Evolutionary conservation across 2,113 vertebrate genomes (phyloP).

Genomic region (Aphelocoma coerulescens): DNA sequence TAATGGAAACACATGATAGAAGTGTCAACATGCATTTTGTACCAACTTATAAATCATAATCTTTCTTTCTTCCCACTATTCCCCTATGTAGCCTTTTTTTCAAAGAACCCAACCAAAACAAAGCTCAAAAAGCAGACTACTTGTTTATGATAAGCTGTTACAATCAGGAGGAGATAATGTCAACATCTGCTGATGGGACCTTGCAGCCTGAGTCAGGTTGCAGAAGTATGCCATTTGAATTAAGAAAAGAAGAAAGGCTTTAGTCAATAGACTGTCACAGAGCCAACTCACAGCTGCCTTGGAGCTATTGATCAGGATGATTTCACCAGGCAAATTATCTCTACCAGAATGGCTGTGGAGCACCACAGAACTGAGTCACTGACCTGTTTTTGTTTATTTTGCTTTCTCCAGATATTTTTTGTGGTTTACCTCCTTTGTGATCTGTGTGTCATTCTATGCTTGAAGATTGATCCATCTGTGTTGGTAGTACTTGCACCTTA

Average conservation of each 20-base stretch:
- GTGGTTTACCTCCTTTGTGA: conserved; percentile 17
- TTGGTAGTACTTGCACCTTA: conserved; percentile 33
- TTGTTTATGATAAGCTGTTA: conserved; percentile 36
- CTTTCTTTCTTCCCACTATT: background rate
- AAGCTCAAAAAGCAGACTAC: conserved; percentile 2
- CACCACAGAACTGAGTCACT: background rate
- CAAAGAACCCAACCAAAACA: conserved; percentile 11
- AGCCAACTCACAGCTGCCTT: conserved; percentile 33
- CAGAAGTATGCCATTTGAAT: conserved; percentile 55
- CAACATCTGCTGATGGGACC: conserved; percentile 43
- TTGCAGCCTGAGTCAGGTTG: conserved; percentile 30
- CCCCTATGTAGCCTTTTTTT: background rate
- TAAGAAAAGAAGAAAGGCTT: background rate
- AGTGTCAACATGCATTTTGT: background rate
- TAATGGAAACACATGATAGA: background rate
- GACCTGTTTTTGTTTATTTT: conserved; percentile 35
- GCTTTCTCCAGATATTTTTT: background rate
- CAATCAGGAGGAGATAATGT: conserved; percentile 36
- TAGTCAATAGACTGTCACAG: conserved; percentile 16
- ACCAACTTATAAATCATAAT: background rate
- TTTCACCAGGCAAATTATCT: conserved; percentile 31
- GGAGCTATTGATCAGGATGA: conserved; percentile 10
- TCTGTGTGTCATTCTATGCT: background rate
- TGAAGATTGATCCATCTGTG: conserved; percentile 61
- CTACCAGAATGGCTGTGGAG: background rate